phyloP scores from a whole-genome alignment of 2,888 invertebrate genomes.

The Scrobipalpa costella region DNA sequence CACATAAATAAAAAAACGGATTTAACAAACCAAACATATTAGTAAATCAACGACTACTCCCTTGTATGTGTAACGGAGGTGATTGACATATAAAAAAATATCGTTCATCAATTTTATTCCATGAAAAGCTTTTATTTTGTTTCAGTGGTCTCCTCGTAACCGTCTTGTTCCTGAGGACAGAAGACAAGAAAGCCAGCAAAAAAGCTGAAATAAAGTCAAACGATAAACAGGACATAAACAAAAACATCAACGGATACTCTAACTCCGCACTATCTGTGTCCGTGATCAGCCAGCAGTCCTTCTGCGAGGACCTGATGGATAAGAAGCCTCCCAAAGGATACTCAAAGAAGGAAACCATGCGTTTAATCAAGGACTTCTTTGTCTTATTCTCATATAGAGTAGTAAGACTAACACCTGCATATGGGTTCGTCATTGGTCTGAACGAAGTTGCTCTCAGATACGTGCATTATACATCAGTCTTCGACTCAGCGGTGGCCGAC shows the following conservation, averaged over 20 bases:
- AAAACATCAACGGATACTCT: constrained; percentile 72
- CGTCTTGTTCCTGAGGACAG: constrained; percentile 85
- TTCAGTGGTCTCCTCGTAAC: constrained; percentile 87
- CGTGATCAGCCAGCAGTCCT: constrained; percentile 71
- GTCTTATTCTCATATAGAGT: constrained; percentile 80
- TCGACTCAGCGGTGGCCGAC: constrained; percentile 86
- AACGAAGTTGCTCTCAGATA: constrained; percentile 87
- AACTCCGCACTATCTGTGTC: constrained; percentile 69
- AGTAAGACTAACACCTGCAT: constrained; percentile 89
- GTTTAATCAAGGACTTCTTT: constrained; percentile 72
- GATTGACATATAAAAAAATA: too few relatives aligned
- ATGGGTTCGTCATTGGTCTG: constrained; percentile 88
- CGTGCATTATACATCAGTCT: constrained; percentile 86
- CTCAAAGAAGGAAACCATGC: constrained; percentile 59
- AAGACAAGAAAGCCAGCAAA: constrained; percentile 73
- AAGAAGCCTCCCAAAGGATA: constrained; percentile 60
- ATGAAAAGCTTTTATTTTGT: constrained; percentile 36
- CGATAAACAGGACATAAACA: constrained; percentile 62
- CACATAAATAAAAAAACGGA: too few relatives aligned
- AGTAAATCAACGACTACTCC: too few relatives aligned
- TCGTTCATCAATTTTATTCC: neutral
- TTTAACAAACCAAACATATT: too few relatives aligned
- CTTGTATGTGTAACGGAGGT: too few relatives aligned
- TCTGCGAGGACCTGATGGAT: constrained; percentile 69
- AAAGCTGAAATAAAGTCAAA: constrained; percentile 44